phyloP scores from a whole-genome alignment of 2,888 invertebrate genomes.

The Anodontia alba region DNA sequence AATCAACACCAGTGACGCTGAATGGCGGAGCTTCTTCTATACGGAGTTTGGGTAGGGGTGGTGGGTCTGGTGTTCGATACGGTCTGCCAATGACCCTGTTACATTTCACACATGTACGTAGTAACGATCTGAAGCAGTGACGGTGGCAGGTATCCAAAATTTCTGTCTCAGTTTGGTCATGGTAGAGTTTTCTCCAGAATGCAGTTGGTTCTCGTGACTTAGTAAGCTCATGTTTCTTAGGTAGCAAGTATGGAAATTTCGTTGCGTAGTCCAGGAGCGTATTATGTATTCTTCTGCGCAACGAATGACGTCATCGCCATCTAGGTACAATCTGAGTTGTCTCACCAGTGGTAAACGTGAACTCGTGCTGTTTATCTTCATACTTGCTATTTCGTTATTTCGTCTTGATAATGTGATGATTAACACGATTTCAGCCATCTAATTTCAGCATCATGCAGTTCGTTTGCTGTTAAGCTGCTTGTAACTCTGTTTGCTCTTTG shows the following conservation, averaged over 20 bases:
- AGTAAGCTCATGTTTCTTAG: neutral
- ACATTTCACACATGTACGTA: constrained; percentile 2
- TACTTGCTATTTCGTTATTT: neutral
- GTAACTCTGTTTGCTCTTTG: neutral
- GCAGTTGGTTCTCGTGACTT: neutral
- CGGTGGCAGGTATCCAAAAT: constrained; percentile 19
- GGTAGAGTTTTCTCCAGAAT: constrained; percentile 13
- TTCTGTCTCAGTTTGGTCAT: constrained; percentile 10
- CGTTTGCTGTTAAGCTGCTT: neutral
- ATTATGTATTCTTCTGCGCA: constrained; percentile 27
- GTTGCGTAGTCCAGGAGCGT: neutral
- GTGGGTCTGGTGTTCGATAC: no score
- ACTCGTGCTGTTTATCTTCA: neutral
- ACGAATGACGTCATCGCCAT: neutral
- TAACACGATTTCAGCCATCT: no score
- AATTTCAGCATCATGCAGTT: neutral
- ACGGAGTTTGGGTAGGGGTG: no score
- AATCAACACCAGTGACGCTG: constrained; percentile 15
- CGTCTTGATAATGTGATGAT: neutral
- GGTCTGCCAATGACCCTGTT: neutral
- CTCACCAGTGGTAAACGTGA: constrained; percentile 7
- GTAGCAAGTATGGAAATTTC: constrained; percentile 26
- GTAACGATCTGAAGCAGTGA: neutral
- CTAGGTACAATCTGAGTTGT: no score
- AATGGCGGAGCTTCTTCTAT: no score